Evolutionary conservation across 2,888 invertebrate species (phyloP).

Genomic region (Chalcosyrphus nemorum): DNA sequence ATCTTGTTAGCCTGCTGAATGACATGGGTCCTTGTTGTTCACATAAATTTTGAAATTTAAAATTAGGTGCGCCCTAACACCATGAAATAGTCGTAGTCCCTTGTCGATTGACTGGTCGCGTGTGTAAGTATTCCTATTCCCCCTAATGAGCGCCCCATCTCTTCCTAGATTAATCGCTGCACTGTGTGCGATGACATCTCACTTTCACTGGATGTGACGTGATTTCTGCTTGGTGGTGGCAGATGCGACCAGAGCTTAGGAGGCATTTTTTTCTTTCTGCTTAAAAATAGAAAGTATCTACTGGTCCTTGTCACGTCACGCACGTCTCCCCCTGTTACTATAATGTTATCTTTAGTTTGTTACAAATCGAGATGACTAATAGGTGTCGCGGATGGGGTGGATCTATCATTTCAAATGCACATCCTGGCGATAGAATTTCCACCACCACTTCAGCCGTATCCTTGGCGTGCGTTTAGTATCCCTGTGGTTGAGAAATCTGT

Average conservation of each 20-base stretch:
- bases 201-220: slow-evolving; percentile 60
- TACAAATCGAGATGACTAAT: slow-evolving; percentile 52
- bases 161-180: slow-evolving; percentile 62
- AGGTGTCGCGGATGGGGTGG: slow-evolving; percentile 43
- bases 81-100: slow-evolving; percentile 55
- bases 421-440: slow-evolving; percentile 42
- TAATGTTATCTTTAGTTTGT: neutral
- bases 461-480: no score
- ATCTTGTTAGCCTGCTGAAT: slow-evolving; percentile 55
- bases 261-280: no score
- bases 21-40: slow-evolving; percentile 25
- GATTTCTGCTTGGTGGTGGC: slow-evolving; percentile 60
- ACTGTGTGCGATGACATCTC: slow-evolving; percentile 69
- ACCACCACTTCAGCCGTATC: slow-evolving; percentile 47
- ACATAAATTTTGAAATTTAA: slow-evolving; percentile 41
- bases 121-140: slow-evolving; percentile 23
- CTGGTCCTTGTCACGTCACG: no score
- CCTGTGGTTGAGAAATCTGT: slow-evolving; percentile 45
- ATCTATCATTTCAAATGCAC: slow-evolving; percentile 4
- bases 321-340: slow-evolving; percentile 16
- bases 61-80: slow-evolving; percentile 68
- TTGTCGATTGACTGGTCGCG: slow-evolving; percentile 53
- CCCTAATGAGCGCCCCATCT: neutral
- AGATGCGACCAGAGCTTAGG: slow-evolving; percentile 61
- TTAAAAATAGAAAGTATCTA: slow-evolving; percentile 57